Percentiles rank a stretch among this genome's conserved stretches.
phyloP scores from a whole-genome alignment of 2,113 vertebrate genomes.

The Thomomys bottae region DNA sequence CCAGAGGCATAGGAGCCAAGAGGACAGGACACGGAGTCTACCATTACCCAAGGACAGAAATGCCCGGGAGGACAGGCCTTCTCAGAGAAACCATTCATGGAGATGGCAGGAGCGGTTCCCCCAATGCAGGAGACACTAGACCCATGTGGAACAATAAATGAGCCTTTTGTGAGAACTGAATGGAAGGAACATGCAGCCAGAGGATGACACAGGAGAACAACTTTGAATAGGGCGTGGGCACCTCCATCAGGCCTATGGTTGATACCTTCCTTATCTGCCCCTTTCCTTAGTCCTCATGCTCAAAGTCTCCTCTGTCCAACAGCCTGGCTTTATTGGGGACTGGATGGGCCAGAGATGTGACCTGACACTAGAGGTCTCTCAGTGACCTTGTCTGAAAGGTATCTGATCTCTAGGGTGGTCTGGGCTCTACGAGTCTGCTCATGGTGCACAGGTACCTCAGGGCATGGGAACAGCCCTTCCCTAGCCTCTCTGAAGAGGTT shows the following conservation, averaged over 20 bases:
- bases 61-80: conserved; percentile 86
- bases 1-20: conserved; percentile 87
- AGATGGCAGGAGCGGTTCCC: conserved; percentile 80
- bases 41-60: conserved; percentile 88
- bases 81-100: conserved; percentile 84
- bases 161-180: neutral
- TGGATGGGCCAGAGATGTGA: neutral
- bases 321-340: neutral
- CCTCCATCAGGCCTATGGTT: too few species aligned
- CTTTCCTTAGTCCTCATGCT: neutral
- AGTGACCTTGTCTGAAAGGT: neutral
- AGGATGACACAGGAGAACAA: too few species aligned
- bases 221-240: neutral
- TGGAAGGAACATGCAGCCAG: accelerated
- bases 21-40: conserved; percentile 83
- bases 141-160: neutral
- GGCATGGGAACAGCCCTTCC: neutral
- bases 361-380: neutral
- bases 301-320: neutral
- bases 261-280: neutral
- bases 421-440: neutral
- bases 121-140: conserved; percentile 84
- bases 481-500: accelerated
- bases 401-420: accelerated
- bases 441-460: neutral